phyloP scores from a whole-genome alignment of 2,797 vertebrate species.

The Amniataba percoides region DNA sequence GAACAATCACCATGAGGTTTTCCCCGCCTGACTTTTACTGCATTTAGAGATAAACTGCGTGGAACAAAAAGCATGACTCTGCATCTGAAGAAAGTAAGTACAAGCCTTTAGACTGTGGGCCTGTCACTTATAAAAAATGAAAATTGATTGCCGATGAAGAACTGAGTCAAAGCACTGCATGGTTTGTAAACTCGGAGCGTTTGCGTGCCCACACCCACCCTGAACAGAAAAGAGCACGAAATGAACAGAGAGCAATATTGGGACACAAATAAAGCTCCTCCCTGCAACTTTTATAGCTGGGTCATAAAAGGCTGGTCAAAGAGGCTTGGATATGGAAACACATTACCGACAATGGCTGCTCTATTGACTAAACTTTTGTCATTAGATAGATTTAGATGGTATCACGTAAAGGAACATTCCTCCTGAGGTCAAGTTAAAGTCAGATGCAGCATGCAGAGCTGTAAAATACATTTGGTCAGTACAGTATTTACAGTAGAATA shows the following conservation, averaged over 20 bases:
- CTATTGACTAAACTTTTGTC: background rate
- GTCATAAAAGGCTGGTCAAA: constrained; percentile 11
- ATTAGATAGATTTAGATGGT: background rate
- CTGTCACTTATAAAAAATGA: constrained; percentile 20
- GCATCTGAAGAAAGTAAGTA: constrained; percentile 3
- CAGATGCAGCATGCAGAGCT: background rate
- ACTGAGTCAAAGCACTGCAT: background rate
- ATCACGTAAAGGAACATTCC: background rate
- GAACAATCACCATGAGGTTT: constrained; percentile 5
- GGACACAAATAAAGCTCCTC: background rate
- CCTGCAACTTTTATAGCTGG: background rate
- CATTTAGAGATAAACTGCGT: constrained; percentile 7
- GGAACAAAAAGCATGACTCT: constrained; percentile 14
- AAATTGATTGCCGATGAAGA: constrained; percentile 30
- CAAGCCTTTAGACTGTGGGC: background rate
- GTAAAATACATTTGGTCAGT: background rate
- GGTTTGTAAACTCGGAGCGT: constrained; percentile 31
- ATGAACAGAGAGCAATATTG: background rate
- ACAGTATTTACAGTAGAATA: background rate
- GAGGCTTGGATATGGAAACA: background rate
- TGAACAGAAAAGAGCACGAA: constrained; percentile 2
- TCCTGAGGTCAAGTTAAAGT: constrained; percentile 5
- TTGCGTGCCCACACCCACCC: background rate
- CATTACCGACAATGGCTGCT: background rate
- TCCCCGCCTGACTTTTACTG: constrained; percentile 4